Base-by-base conservation (phyloP, 2,113 vertebrate genomes). In the Psittacula cyanocephala region DNA sequence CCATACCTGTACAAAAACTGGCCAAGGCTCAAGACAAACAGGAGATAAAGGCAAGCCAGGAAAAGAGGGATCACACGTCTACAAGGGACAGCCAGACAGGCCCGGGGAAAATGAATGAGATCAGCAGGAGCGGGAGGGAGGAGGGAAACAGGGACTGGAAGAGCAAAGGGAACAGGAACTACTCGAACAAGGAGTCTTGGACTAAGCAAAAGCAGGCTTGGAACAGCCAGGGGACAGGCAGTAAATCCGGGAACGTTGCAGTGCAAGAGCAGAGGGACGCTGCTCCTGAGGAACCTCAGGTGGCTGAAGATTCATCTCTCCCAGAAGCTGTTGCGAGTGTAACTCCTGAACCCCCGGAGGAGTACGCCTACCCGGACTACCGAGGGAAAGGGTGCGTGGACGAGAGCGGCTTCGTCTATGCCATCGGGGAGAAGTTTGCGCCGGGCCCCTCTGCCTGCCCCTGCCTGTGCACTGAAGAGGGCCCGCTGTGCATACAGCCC, bases 301-400 rank as follows among this genome's bases (percentile, higher is more conserved):
- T 96, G 67, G 97, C 97, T 37, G 98, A 99, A 82, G 99, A 99
- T 65, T 94, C 97, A 0, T 98, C 98, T 10, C 98, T 98, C 23
- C 97, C 98, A 28, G 98, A 98, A 33, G 96, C 98, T 47, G 95
- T 97, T 39, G 91, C 98, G 23, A 96, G 95, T 2, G 79, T 70
- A 33, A 99, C 98, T 17, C 96, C 98, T 2, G 99, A 99, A 49
- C 97, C 98, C 12, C 98, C 98, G 0, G 99, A 99, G 81, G 99
- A 99, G 95, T 99, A 99, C 11, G 98, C 98, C 25, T 99, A 99
- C 67, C 99, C 99, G 17, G 99, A 99, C 97, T 99, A 99, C 97
- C 98, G 99, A 6, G 99, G 99, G 13, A 99, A 99, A 70, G 99
- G 99, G 89, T 99, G 99, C 83, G 99, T 99, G 98, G 99, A 99